A percentile compares a stretch with the other conserved stretches of the same genome.
Conservation (phyloP, 2,113 vertebrate genomes). For the Typhlomys cinereus region DNA sequence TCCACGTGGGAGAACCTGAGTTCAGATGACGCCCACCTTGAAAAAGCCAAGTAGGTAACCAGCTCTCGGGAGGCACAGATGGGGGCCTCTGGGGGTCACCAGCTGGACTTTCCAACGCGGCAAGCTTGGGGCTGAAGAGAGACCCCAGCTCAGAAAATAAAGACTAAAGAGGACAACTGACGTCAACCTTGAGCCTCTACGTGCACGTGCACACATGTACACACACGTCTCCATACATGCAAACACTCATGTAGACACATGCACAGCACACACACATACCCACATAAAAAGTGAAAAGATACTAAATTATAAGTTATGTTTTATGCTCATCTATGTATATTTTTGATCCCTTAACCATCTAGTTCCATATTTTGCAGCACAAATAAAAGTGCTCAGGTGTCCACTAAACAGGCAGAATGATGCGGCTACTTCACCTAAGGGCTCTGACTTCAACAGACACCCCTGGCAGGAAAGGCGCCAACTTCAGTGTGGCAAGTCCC, state of each 20-base stretch:
- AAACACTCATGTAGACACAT: background rate
- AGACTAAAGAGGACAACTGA: background rate
- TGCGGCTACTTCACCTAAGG: background rate
- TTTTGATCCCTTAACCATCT: too few relatives aligned
- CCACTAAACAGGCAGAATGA: background rate
- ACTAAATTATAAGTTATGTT: background rate
- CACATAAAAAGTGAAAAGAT: background rate
- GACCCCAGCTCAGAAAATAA: too few relatives aligned
- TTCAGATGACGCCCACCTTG: too few relatives aligned
- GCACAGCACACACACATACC: background rate
- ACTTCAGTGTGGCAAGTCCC: background rate
- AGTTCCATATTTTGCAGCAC: too few relatives aligned
- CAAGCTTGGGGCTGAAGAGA: too few relatives aligned
- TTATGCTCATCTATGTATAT: too few relatives aligned
- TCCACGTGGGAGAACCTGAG: too few relatives aligned
- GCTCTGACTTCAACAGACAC: background rate
- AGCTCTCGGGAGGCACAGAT: too few relatives aligned
- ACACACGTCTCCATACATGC: background rate
- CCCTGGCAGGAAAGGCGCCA: background rate
- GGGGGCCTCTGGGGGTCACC: too few relatives aligned
- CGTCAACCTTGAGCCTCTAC: background rate
- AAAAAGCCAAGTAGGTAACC: too few relatives aligned
- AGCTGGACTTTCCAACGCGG: too few relatives aligned
- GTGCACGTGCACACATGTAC: accelerated
- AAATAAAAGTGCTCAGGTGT: background rate